Conservation (phyloP, 2,888 invertebrate species). For the Actias luna region DNA sequence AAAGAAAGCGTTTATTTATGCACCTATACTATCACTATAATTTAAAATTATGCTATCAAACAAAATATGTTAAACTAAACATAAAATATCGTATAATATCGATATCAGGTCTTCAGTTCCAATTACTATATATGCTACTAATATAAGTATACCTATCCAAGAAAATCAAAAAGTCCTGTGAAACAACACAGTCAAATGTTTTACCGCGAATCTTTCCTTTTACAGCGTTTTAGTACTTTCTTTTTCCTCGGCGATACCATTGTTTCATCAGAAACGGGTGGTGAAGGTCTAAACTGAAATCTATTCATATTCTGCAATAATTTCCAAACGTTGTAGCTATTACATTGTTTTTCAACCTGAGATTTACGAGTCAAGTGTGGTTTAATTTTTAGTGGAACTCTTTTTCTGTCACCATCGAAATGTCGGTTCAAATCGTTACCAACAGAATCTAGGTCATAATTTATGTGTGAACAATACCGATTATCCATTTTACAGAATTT, state of each 20-base stretch:
- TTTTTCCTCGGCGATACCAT: constrained; percentile 41
- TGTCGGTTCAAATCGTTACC: constrained; percentile 51
- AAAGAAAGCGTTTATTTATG: too few species aligned
- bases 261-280: constrained; percentile 59
- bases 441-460: constrained; percentile 54
- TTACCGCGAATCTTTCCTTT: constrained; percentile 52
- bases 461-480: constrained; percentile 51
- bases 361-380: constrained; percentile 20
- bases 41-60: too few species aligned
- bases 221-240: constrained; percentile 34
- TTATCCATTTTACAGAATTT: constrained; percentile 56
- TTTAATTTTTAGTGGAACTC: constrained; percentile 29
- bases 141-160: not conserved
- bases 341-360: constrained; percentile 32
- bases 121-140: too few species aligned
- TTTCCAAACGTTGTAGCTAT: constrained; percentile 63
- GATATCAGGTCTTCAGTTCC: too few species aligned
- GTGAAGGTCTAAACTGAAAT: constrained; percentile 61
- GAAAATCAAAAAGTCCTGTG: not conserved
- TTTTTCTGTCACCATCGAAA: constrained; percentile 46
- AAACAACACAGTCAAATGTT: not conserved
- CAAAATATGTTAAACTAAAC: too few species aligned
- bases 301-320: constrained; percentile 63
- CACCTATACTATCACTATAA: too few species aligned
- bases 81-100: too few species aligned